Evolutionary conservation across 2,113 vertebrate genomes (phyloP).

Genomic region (Cololabis saira): DNA sequence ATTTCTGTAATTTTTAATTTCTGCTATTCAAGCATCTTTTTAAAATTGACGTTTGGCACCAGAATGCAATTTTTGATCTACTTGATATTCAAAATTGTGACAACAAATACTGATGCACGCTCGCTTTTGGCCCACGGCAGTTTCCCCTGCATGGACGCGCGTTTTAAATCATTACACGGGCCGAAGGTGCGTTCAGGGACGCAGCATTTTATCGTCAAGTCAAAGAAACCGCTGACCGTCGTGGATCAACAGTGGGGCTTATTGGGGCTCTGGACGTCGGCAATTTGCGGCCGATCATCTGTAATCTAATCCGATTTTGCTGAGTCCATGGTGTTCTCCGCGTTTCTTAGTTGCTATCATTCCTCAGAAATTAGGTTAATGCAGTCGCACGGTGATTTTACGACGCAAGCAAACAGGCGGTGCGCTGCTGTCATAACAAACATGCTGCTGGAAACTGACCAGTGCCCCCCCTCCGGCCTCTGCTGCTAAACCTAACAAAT

Average conservation of each 20-base stretch:
- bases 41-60: neutral
- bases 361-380: neutral
- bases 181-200: constrained; percentile 1
- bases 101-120: neutral
- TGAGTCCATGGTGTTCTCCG: neutral
- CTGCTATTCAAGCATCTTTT: constrained; percentile 20
- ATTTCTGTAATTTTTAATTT: constrained; percentile 28
- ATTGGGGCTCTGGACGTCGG: constrained; percentile 29
- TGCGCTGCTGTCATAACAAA: constrained; percentile 22
- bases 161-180: neutral
- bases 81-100: neutral
- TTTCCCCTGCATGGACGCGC: neutral
- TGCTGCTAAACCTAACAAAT: constrained; percentile 1
- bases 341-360: neutral
- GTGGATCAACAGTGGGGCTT: constrained; percentile 32
- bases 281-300: constrained; percentile 19
- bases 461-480: constrained; percentile 25
- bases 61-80: neutral
- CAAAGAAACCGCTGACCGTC: constrained; percentile 22
- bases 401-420: neutral
- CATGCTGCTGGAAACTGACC: neutral
- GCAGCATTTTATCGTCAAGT: neutral
- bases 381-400: constrained; percentile 9
- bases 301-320: constrained; percentile 15
- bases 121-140: neutral